Conservation (phyloP, 2,888 invertebrate species). For the Diaprepes abbreviatus region DNA sequence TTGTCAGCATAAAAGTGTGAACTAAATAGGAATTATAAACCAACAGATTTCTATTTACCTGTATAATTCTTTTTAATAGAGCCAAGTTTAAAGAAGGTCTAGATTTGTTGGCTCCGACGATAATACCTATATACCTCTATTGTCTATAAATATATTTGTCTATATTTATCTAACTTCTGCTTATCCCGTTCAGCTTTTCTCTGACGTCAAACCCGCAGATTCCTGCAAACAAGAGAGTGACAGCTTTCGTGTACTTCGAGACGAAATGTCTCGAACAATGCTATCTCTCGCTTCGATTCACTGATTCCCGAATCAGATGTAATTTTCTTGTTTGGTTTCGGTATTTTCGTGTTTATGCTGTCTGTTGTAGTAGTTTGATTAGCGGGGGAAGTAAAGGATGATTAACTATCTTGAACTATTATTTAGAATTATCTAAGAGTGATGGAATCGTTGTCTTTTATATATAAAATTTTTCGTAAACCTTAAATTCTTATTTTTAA, state of each 20-base stretch:
- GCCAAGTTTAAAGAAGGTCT: too few relatives aligned
- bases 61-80: too few relatives aligned
- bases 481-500: too few relatives aligned
- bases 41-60: too few relatives aligned
- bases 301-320: conserved; percentile 42
- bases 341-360: conserved; percentile 24
- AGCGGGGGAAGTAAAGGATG: background rate
- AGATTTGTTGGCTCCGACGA: background rate
- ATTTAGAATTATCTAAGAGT: too few relatives aligned
- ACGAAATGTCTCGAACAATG: conserved; percentile 44
- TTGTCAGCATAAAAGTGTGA: too few relatives aligned
- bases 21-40: too few relatives aligned
- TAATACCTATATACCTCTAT: background rate
- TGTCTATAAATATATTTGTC: background rate
- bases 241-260: conserved; percentile 20
- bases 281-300: conserved; percentile 41
- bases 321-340: conserved; percentile 44
- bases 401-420: too few relatives aligned
- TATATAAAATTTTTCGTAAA: too few relatives aligned
- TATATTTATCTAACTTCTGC: conserved; percentile 15
- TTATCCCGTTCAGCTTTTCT: conserved; percentile 19
- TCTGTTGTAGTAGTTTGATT: conserved; percentile 2
- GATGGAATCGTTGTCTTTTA: too few relatives aligned
- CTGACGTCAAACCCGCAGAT: conserved; percentile 33
- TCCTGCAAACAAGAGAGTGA: conserved; percentile 25